A percentile compares a stretch with the other conserved stretches of the same genome.
Evolutionary conservation across 2,797 vertebrate species (phyloP).

Genomic region (Girardinus metallicus): DNA sequence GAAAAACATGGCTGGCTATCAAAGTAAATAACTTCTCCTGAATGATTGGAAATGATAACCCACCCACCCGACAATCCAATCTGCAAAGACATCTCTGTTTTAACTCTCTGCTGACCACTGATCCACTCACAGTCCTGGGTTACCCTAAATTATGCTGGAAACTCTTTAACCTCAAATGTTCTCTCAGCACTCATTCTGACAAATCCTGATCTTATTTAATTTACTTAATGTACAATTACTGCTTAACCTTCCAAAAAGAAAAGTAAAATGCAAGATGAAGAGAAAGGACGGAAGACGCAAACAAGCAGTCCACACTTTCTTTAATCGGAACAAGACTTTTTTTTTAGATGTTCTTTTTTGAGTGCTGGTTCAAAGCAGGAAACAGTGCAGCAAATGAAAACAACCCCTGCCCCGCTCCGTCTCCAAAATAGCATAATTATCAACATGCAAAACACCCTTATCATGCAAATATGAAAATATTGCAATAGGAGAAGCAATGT

Average conservation of each 20-base stretch:
- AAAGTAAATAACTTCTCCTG: conserved; percentile 85
- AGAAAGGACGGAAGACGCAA: not conserved
- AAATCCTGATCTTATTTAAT: conserved; percentile 14
- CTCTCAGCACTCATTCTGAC: conserved; percentile 15
- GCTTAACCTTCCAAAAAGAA: conserved; percentile 8
- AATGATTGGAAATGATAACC: conserved; percentile 73
- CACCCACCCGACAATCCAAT: conserved; percentile 87
- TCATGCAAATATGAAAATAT: conserved; percentile 36
- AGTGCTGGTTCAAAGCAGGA: conserved; percentile 38
- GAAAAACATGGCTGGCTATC: not conserved
- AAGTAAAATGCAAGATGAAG: not conserved
- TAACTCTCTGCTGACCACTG: conserved; percentile 80
- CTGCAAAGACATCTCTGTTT: conserved; percentile 89
- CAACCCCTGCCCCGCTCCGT: not conserved
- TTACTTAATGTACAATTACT: conserved; percentile 1
- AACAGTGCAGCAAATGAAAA: conserved; percentile 22
- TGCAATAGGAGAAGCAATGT: conserved; percentile 11
- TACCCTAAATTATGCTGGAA: not conserved
- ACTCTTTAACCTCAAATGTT: conserved; percentile 12
- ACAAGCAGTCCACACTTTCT: conserved; percentile 27
- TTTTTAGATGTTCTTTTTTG: conserved; percentile 19
- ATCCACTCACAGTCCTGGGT: conserved; percentile 4
- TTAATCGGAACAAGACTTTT: conserved; percentile 15
- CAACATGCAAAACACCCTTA: conserved; percentile 47
- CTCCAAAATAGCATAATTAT: conserved; percentile 35